Evolutionary conservation across 2,797 vertebrate species (phyloP).

Genomic region (Danionella dracula): DNA sequence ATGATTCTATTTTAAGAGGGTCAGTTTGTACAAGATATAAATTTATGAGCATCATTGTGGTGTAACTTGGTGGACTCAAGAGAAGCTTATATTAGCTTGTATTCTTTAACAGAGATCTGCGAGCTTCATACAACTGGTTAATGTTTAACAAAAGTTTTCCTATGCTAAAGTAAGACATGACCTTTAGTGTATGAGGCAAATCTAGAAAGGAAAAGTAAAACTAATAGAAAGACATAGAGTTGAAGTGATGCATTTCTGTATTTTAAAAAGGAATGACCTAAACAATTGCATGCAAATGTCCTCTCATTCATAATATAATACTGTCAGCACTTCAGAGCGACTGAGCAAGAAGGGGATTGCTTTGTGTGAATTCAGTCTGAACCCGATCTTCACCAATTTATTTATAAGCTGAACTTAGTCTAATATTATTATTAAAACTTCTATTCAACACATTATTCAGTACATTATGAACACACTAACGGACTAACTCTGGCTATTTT

Average conservation of each 20-base stretch:
- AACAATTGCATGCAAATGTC: not conserved
- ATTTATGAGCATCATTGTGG: slow-evolving; percentile 41
- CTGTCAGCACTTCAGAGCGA: not conserved
- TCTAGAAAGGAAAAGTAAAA: not conserved
- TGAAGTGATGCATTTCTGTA: too few relatives aligned
- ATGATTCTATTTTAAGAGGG: slow-evolving; percentile 54
- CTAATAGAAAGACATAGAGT: not conserved
- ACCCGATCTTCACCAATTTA: too few relatives aligned
- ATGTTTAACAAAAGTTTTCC: slow-evolving; percentile 22
- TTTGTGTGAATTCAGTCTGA: too few relatives aligned
- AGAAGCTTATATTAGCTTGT: slow-evolving; percentile 35
- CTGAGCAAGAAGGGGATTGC: not conserved
- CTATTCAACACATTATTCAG: too few relatives aligned
- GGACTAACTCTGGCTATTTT: too few relatives aligned
- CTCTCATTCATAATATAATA: not conserved
- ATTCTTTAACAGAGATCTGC: slow-evolving; percentile 40
- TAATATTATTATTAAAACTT: too few relatives aligned
- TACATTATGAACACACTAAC: too few relatives aligned
- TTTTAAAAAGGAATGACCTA: not conserved
- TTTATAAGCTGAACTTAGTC: too few relatives aligned
- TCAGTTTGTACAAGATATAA: slow-evolving; percentile 36
- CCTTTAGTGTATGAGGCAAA: slow-evolving; percentile 8
- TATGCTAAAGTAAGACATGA: slow-evolving; percentile 1
- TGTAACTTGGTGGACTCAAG: slow-evolving; percentile 44
- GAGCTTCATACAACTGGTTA: slow-evolving; percentile 7